Evolutionary conservation across 2,888 invertebrate genomes (phyloP).

Genomic region (Brachyptera risi): DNA sequence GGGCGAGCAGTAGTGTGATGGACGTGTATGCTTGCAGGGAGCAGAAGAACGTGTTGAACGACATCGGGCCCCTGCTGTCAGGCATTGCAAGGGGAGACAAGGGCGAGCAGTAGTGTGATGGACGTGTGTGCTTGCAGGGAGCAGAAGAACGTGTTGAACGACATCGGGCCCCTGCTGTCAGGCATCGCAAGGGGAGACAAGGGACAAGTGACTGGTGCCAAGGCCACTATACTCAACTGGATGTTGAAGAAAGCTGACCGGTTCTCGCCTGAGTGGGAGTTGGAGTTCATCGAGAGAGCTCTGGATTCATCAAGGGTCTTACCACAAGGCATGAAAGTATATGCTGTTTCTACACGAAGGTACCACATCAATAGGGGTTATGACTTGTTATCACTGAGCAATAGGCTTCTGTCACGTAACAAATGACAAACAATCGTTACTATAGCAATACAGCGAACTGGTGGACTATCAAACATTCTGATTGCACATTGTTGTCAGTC

Average conservation of each 20-base stretch:
- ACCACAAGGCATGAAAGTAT: constrained; percentile 41
- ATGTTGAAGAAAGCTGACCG: constrained; percentile 39
- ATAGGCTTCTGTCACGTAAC: too few species aligned
- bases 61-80: too few species aligned
- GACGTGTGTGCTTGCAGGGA: constrained; percentile 24
- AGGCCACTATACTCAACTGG: constrained; percentile 43
- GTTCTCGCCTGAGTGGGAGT: constrained; percentile 41
- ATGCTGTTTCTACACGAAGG: constrained; percentile 42
- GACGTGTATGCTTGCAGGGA: constrained; percentile 24
- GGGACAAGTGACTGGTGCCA: constrained; percentile 39
- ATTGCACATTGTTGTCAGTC: too few species aligned
- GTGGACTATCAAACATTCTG: too few species aligned
- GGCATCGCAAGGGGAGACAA: constrained; percentile 38
- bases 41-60: constrained; percentile 37
- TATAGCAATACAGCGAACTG: too few species aligned
- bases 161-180: constrained; percentile 40
- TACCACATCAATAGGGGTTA: too few species aligned
- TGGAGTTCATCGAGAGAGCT: constrained; percentile 37
- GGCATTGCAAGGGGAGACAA: constrained; percentile 38
- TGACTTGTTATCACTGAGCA: too few species aligned
- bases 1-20: too few species aligned
- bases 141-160: constrained; percentile 37
- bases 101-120: too few species aligned
- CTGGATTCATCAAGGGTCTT: constrained; percentile 39
- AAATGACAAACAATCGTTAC: too few species aligned